Percentiles rank a stretch among this genome's conserved stretches.
Conservation (phyloP, 2,888 invertebrate genomes). For the Macrophya alboannulata region DNA sequence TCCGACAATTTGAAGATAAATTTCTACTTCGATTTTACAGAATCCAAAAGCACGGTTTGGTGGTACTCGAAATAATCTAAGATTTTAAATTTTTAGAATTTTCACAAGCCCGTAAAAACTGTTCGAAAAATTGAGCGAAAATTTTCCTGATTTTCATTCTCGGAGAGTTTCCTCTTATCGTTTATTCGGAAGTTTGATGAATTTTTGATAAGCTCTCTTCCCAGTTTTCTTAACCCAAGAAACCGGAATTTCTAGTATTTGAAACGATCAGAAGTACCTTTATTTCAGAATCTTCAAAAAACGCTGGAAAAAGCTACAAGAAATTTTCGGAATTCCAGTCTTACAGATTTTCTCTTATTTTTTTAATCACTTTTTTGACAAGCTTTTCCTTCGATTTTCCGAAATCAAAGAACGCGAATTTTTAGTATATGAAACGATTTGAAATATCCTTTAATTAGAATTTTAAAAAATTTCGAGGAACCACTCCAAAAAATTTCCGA, state of each 20-base stretch:
- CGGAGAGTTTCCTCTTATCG: too few species aligned
- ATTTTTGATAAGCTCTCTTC: neutral
- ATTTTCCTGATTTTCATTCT: neutral
- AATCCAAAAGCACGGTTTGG: too few species aligned
- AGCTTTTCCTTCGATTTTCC: neutral
- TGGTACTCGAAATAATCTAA: too few species aligned
- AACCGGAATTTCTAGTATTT: neutral
- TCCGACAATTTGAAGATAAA: too few species aligned
- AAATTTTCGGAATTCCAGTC: too few species aligned
- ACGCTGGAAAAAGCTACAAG: neutral
- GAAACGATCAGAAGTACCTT: neutral
- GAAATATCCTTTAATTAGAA: neutral
- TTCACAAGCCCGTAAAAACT: too few species aligned
- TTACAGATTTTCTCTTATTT: too few species aligned
- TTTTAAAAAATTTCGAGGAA: neutral
- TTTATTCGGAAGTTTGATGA: neutral
- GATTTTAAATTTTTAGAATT: too few species aligned
- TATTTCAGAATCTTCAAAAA: neutral
- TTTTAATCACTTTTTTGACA: neutral
- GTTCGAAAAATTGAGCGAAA: neutral
- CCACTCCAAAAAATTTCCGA: too few species aligned
- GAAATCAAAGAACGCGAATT: neutral
- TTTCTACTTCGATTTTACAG: too few species aligned
- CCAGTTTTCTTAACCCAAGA: neutral
- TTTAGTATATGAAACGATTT: neutral